phyloP scores from a whole-genome alignment of 2,888 invertebrate genomes.

The Lamellibrachia columna region DNA sequence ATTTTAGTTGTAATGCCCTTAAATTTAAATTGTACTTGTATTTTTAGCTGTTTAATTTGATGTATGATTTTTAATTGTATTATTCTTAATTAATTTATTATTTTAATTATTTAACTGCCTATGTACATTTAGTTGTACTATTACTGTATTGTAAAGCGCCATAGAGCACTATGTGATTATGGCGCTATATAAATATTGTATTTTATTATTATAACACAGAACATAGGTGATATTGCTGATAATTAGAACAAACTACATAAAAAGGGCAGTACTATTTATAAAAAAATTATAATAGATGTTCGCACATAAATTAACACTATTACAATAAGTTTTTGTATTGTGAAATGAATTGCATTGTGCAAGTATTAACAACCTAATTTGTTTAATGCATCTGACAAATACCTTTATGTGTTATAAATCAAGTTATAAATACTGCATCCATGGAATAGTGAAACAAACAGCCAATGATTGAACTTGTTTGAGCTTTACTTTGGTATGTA shows the following conservation, averaged over 20 bases:
- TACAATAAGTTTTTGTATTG: neutral
- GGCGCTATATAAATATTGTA: no score
- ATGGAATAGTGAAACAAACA: neutral
- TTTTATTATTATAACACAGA: neutral
- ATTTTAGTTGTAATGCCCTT: no score
- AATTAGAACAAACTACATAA: neutral
- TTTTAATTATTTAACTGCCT: no score
- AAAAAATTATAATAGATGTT: neutral
- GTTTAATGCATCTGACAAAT: neutral
- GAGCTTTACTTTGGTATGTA: no score
- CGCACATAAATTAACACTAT: neutral
- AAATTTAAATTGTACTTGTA: no score
- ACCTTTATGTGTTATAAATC: neutral
- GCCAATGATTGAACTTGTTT: no score
- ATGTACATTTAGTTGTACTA: no score
- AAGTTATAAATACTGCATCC: neutral
- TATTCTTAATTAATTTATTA: no score
- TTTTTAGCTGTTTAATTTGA: no score
- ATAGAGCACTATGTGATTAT: no score
- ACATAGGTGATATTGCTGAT: neutral
- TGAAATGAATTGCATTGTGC: neutral
- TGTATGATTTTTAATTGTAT: no score
- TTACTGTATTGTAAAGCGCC: no score
- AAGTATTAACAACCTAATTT: neutral
- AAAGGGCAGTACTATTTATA: neutral